Evolutionary conservation across 2,888 invertebrate genomes (phyloP).

Genomic region (Pecten maximus): DNA sequence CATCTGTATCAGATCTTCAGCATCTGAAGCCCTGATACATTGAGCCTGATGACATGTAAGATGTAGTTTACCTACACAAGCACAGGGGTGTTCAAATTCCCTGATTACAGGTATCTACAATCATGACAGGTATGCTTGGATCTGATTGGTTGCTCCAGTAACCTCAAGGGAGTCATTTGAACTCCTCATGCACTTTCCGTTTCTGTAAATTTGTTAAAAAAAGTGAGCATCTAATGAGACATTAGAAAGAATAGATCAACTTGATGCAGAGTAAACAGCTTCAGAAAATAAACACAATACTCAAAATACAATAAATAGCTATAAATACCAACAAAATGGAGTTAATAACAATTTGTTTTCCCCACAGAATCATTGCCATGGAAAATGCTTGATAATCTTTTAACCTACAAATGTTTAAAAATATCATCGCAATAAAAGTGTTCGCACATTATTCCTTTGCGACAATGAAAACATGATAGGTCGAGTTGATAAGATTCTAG

Average conservation of each 20-base stretch:
- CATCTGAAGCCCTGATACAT: background rate
- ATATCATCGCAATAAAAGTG: background rate
- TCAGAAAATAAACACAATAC: background rate
- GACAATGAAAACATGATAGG: slow-evolving; percentile 11
- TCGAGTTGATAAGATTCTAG: background rate
- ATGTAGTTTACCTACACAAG: background rate
- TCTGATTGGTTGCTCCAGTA: background rate
- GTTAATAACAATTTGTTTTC: background rate
- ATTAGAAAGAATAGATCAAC: background rate
- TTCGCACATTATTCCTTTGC: slow-evolving; percentile 10
- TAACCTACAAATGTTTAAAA: background rate
- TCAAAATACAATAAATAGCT: background rate
- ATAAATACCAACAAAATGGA: background rate
- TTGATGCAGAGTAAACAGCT: background rate
- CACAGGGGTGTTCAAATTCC: background rate
- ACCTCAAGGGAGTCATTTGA: background rate
- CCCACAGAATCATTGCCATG: background rate
- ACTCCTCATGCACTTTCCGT: background rate
- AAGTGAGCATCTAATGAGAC: background rate
- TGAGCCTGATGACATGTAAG: background rate
- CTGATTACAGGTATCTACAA: background rate
- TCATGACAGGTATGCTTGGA: background rate
- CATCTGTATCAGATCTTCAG: background rate
- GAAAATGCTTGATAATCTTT: background rate
- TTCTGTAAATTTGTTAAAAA: background rate